These are phyloP conservation scores for Scytalopus superciliaris DNA, from an alignment of 2,113 vertebrate genomes.

Conservation along the genomic window DNA sequence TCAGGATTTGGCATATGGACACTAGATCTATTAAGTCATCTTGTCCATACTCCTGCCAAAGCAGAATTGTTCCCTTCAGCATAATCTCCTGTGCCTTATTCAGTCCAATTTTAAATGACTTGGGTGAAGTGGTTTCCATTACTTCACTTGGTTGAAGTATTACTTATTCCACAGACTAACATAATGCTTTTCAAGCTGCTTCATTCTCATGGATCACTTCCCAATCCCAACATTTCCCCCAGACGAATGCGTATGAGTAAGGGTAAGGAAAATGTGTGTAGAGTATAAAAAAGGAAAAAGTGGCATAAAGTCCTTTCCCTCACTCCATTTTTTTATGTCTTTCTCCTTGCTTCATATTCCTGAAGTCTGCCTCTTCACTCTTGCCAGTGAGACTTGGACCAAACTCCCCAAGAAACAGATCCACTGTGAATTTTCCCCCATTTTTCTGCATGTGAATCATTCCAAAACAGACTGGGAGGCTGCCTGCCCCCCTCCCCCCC, in stretches of 20 bases:
- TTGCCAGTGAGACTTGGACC: constrained; percentile 14
- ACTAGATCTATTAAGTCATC: constrained; percentile 62
- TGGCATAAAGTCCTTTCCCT: constrained; percentile 42
- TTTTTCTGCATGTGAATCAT: neutral
- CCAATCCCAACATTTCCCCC: constrained; percentile 61
- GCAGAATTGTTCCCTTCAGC: constrained; percentile 59
- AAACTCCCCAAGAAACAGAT: constrained; percentile 1
- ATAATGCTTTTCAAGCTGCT: constrained; percentile 64
- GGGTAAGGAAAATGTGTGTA: constrained; percentile 58
- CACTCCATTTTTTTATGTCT: constrained; percentile 12
- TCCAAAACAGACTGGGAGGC: constrained; percentile 10
- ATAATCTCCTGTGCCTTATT: constrained; percentile 61
- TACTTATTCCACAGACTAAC: constrained; percentile 70
- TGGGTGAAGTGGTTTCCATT: constrained; percentile 69
- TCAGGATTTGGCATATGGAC: constrained; percentile 51
- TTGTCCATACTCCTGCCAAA: constrained; percentile 57
- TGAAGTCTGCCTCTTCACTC: constrained; percentile 10
- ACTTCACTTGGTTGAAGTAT: constrained; percentile 69
- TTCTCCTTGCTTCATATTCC: constrained; percentile 41
- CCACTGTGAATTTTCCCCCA: neutral
- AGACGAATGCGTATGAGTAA: constrained; percentile 53
- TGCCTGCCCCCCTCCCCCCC: too few species aligned
- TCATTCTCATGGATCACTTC: constrained; percentile 65
- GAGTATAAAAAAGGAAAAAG: constrained; percentile 60
- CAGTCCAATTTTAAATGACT: constrained; percentile 60